Conservation (phyloP, 1,140 invertebrate genomes). For the Dreissena rostriformis region DNA sequence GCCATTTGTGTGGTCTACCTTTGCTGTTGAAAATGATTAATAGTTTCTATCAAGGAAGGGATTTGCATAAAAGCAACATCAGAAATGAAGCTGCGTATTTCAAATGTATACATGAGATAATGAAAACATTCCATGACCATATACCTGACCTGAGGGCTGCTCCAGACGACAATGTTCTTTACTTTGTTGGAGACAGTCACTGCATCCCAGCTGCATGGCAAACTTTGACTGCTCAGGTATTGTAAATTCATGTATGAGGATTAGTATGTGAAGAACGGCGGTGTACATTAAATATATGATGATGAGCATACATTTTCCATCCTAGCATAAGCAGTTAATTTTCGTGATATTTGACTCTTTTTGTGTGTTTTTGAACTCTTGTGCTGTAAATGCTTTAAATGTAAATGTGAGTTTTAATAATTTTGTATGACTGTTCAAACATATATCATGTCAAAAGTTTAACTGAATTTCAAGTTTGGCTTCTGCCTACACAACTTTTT, state of each 20-base stretch:
- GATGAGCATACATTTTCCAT: too few relatives aligned
- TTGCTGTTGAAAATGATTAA: constrained; percentile 11
- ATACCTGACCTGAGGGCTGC: not conserved
- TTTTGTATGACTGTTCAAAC: too few relatives aligned
- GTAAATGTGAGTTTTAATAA: too few relatives aligned
- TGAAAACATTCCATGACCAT: not conserved
- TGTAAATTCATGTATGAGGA: not conserved
- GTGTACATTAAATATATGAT: too few relatives aligned
- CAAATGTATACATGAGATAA: constrained; percentile 39
- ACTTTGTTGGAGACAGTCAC: constrained; percentile 53
- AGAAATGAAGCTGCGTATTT: constrained; percentile 57
- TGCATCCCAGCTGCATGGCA: constrained; percentile 50
- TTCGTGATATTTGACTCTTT: too few relatives aligned
- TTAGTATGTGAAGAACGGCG: too few relatives aligned
- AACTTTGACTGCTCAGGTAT: constrained; percentile 26
- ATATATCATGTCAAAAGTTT: too few relatives aligned
- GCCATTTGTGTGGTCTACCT: constrained; percentile 5
- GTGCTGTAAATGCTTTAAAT: too few relatives aligned
- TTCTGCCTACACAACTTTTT: too few relatives aligned
- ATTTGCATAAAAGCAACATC: constrained; percentile 37
- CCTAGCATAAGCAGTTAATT: too few relatives aligned
- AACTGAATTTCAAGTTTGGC: too few relatives aligned
- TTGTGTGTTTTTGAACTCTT: too few relatives aligned
- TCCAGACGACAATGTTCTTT: constrained; percentile 27
- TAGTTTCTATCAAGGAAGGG: constrained; percentile 19